These are phyloP conservation scores for Sarcoramphus papa DNA, from an alignment of 2,797 vertebrate genomes.

Conservation along the genomic window DNA sequence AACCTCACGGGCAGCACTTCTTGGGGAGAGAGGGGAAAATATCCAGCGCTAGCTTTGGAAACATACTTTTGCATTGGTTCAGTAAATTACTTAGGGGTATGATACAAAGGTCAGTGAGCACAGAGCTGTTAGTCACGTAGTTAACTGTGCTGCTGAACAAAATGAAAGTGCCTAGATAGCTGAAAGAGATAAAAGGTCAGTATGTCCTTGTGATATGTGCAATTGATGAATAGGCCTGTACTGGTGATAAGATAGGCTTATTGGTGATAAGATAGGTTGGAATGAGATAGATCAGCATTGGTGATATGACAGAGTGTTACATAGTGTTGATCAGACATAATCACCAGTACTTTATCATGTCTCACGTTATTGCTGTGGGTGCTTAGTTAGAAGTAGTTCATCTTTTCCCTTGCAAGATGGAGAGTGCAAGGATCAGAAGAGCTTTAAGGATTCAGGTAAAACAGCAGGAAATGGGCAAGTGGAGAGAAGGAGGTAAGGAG, in stretches of 20 bases:
- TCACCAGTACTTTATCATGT: not conserved
- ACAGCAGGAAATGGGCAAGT: not conserved
- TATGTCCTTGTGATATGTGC: not conserved
- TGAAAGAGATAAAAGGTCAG: not conserved
- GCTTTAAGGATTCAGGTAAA: not conserved
- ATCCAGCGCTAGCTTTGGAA: not conserved
- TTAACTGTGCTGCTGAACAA: not conserved
- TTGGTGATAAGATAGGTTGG: not conserved
- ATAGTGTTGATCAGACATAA: not conserved
- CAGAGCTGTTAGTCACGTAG: not conserved
- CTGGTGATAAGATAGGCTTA: not conserved
- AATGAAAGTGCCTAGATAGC: not conserved
- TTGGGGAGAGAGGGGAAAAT: not conserved
- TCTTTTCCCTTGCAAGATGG: not conserved
- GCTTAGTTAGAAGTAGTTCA: not conserved
- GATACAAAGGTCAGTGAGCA: not conserved
- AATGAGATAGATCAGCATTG: not conserved
- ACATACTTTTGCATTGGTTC: not conserved
- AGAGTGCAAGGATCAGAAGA: not conserved
- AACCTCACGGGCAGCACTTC: not conserved
- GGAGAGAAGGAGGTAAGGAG: not conserved
- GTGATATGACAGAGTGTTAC: not conserved
- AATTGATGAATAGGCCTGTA: not conserved
- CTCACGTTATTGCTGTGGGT: rapidly evolving
- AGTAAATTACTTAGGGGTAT: not conserved